A percentile compares a stretch with the other conserved stretches of the same genome.
Evolutionary conservation across 2,113 vertebrate species (phyloP).

Genomic region (Catharus fuscescens): DNA sequence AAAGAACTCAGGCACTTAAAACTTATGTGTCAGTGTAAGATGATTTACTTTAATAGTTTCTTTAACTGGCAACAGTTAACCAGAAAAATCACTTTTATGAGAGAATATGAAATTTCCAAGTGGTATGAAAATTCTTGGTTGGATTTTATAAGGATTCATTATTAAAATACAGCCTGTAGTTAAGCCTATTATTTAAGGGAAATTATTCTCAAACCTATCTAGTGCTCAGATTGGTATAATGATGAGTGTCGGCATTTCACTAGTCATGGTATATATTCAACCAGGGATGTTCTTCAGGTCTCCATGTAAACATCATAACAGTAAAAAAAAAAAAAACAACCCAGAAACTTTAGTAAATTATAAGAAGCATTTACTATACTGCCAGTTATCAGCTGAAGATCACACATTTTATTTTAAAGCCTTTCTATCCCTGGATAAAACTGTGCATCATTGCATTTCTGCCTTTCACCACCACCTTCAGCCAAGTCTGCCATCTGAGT

Average conservation of each 20-base stretch:
- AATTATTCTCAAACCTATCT: slow-evolving; percentile 34
- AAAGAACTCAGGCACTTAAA: neutral
- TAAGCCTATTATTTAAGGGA: slow-evolving; percentile 37
- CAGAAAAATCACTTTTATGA: neutral
- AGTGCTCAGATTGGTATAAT: neutral
- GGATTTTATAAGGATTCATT: slow-evolving; percentile 26
- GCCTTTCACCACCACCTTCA: neutral
- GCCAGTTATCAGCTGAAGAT: neutral
- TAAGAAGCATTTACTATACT: neutral
- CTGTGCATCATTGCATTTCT: neutral
- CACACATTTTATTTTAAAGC: neutral
- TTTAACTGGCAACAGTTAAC: slow-evolving; percentile 1
- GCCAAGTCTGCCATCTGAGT: neutral
- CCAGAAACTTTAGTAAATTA: neutral
- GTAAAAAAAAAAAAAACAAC: neutral
- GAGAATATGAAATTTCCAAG: slow-evolving; percentile 1
- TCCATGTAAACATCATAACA: neutral
- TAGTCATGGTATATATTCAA: neutral
- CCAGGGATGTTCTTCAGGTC: neutral
- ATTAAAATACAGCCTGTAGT: slow-evolving; percentile 34
- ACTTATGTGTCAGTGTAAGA: neutral
- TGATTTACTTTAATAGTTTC: neutral
- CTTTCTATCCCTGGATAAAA: neutral
- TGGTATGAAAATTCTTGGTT: neutral
- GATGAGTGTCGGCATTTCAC: neutral